Conservation (phyloP, 2,113 vertebrate genomes). For the Bothrops jararaca region DNA sequence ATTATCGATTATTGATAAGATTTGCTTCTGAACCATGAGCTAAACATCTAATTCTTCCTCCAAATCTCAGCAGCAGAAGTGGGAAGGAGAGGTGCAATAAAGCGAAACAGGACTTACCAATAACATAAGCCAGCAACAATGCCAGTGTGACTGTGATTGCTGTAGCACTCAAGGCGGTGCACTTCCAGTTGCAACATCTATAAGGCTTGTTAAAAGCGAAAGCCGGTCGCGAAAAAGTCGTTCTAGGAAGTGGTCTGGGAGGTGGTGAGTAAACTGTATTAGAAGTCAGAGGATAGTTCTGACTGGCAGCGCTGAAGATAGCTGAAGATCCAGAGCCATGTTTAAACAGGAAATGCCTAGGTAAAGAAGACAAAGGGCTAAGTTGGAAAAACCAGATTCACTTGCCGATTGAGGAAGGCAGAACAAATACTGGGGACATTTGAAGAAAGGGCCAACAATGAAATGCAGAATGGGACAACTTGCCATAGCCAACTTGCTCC, state of each 20-base stretch:
- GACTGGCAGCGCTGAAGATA: slow-evolving; percentile 90
- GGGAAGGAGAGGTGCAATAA: background rate
- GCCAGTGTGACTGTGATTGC: slow-evolving; percentile 91
- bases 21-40: background rate
- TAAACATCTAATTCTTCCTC: background rate
- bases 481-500: background rate
- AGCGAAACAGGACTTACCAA: slow-evolving; percentile 79
- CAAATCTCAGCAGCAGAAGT: background rate
- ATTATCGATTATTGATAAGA: background rate
- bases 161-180: slow-evolving; percentile 90
- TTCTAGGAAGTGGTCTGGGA: slow-evolving; percentile 90
- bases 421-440: background rate
- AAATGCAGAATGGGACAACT: background rate
- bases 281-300: slow-evolving; percentile 94
- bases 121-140: slow-evolving; percentile 90
- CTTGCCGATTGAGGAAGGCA: slow-evolving; percentile 17
- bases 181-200: slow-evolving; percentile 97
- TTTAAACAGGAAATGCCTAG: slow-evolving; percentile 96
- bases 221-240: slow-evolving; percentile 90
- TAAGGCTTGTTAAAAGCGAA: slow-evolving; percentile 98
- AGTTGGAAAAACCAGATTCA: slow-evolving; percentile 44
- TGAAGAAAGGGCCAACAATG: background rate
- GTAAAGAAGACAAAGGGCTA: slow-evolving; percentile 58
- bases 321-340: slow-evolving; percentile 93
- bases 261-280: slow-evolving; percentile 95